A percentile compares a stretch with the other conserved stretches of the same genome.
phyloP scores from a whole-genome alignment of 2,113 vertebrate species.

The Elanoides forficatus region DNA sequence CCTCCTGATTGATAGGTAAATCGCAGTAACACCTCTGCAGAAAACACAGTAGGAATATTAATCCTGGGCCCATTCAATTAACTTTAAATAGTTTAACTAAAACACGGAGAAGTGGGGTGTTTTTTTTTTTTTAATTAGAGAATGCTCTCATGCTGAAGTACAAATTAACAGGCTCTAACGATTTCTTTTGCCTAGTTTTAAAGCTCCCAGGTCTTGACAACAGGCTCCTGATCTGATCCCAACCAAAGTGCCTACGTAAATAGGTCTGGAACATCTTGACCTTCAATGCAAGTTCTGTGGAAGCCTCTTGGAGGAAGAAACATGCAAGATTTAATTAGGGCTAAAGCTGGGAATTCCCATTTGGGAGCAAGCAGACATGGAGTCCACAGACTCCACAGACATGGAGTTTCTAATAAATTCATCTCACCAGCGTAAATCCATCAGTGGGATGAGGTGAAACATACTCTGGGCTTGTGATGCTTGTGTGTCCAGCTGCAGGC shows the following conservation, averaged over 20 bases:
- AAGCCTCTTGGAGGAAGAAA: neutral
- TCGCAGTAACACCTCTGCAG: neutral
- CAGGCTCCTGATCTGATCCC: neutral
- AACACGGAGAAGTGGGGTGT: neutral
- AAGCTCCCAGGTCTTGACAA: neutral
- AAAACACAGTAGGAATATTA: neutral
- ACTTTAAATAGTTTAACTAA: neutral
- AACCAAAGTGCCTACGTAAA: neutral
- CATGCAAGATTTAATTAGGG: neutral
- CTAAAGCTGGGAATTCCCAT: neutral
- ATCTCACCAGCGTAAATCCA: constrained; percentile 18
- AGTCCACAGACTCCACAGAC: neutral
- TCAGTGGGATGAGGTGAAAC: neutral
- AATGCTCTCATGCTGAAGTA: neutral
- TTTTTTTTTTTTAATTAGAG: neutral
- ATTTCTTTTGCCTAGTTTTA: neutral
- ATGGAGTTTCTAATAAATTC: neutral
- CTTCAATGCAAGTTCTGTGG: neutral
- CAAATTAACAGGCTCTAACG: neutral
- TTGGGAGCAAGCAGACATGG: neutral
- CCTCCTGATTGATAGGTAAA: neutral
- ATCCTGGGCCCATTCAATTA: constrained; percentile 4
- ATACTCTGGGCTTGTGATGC: neutral
- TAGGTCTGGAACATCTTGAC: neutral
- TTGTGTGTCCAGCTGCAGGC: neutral